Evolutionary conservation across 2,113 vertebrate genomes (phyloP).

Genomic region (Pardalotus punctatus): DNA sequence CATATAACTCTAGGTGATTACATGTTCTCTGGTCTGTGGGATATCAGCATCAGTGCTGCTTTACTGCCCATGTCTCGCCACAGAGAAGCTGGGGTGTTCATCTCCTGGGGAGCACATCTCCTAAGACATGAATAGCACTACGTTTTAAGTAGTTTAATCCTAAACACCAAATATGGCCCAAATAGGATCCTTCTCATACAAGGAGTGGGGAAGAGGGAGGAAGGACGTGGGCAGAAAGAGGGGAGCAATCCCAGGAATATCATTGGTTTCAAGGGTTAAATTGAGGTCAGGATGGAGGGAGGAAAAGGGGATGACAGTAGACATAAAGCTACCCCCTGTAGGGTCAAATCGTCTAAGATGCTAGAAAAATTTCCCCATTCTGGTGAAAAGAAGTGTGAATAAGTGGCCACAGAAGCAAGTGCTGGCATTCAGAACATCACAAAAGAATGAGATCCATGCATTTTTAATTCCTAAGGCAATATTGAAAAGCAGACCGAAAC

Average conservation of each 20-base stretch:
- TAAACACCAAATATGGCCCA: neutral
- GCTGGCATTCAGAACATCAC: neutral
- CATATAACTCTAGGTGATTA: neutral
- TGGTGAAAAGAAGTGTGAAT: neutral
- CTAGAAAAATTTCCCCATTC: neutral
- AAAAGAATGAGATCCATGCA: neutral
- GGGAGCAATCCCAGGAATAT: neutral
- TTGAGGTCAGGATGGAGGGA: neutral
- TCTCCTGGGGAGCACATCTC: neutral
- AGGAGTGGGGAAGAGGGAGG: neutral
- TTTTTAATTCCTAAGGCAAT: neutral
- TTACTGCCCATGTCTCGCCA: neutral
- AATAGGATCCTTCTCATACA: neutral
- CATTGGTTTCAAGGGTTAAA: neutral
- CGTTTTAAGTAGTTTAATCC: neutral
- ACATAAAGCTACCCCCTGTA: neutral
- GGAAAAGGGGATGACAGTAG: neutral
- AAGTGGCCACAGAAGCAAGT: neutral
- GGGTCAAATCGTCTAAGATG: neutral
- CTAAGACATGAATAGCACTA: neutral
- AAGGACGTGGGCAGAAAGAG: neutral
- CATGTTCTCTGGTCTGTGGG: accelerated
- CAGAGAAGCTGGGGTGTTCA: neutral
- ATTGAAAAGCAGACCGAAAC: neutral
- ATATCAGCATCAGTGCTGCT: neutral